Conservation (phyloP, 1,140 invertebrate species). For the Bombus turneri region DNA sequence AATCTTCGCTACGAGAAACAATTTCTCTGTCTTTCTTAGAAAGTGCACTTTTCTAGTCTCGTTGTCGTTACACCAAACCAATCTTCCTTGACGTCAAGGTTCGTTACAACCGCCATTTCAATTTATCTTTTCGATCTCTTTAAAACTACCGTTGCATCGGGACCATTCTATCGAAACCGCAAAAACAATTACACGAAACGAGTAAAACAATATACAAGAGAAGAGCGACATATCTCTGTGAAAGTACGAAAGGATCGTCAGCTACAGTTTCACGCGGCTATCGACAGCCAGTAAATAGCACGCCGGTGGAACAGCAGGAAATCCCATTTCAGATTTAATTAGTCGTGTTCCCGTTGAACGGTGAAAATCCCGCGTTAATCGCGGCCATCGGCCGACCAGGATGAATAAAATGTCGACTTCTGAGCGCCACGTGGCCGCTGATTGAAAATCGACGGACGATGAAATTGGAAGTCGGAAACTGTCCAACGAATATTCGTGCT, state of each 20-base stretch:
- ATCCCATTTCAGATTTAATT: conserved; percentile 39
- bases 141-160: neutral
- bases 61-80: neutral
- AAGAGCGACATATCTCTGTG: too few species aligned
- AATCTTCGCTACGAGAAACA: neutral
- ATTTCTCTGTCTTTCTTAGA: neutral
- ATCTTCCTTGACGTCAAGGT: neutral
- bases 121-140: neutral
- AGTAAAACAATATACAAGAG: neutral
- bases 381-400: neutral
- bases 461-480: conserved; percentile 44
- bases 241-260: neutral
- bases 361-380: conserved; percentile 12
- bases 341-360: neutral
- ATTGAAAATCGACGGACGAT: conserved; percentile 47
- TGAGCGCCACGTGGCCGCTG: conserved; percentile 1
- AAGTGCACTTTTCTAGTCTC: neutral
- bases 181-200: neutral
- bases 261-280: conserved; percentile 17
- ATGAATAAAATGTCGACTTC: conserved; percentile 38
- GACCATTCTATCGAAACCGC: neutral
- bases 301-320: neutral
- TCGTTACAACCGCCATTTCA: neutral
- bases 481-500: neutral
- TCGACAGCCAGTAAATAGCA: conserved; percentile 12